Evolutionary conservation across 30 jellyfish, hydroid and myxozoan genomes (phyloP).

Genomic region (Nemopilema nomurai): DNA sequence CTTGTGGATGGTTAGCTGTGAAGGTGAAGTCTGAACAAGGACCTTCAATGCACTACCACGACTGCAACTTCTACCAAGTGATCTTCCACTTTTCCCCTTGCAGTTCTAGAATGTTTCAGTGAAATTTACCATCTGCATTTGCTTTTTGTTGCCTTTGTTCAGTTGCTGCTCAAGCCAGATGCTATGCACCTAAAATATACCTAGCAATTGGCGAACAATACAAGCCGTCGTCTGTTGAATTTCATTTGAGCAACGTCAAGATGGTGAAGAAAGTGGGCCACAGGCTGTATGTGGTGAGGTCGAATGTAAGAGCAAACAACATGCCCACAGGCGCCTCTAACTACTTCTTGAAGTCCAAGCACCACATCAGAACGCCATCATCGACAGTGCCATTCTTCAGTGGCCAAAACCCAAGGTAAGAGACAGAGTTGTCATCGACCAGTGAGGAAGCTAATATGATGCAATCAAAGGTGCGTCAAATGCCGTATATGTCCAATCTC

Average conservation of each 20-base stretch:
- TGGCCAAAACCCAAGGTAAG: slow-evolving; percentile 23
- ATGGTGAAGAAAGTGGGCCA: not conserved
- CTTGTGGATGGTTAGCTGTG: no score
- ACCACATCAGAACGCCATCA: slow-evolving; percentile 9
- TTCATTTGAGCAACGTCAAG: slow-evolving; percentile 16
- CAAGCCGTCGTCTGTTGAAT: slow-evolving; percentile 41
- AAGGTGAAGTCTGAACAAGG: no score
- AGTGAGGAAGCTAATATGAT: no score
- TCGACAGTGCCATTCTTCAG: slow-evolving; percentile 26
- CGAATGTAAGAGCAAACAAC: not conserved
- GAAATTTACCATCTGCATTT: not conserved
- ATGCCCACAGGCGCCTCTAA: slow-evolving; percentile 9
- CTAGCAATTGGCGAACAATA: slow-evolving; percentile 35
- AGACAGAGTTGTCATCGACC: no score
- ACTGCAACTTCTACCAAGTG: no score
- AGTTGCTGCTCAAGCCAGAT: slow-evolving; percentile 17
- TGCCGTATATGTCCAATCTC: no score
- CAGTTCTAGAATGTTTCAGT: not conserved
- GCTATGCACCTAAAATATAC: slow-evolving; percentile 41
- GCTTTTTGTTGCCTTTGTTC: not conserved
- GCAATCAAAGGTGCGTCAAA: no score
- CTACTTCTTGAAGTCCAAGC: slow-evolving; percentile 24
- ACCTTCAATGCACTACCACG: no score
- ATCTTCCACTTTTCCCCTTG: no score
- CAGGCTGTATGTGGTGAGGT: not conserved